These are phyloP conservation scores for Polydesmus complanatus DNA, from an alignment of 2,888 invertebrate genomes.

Conservation along the genomic window DNA sequence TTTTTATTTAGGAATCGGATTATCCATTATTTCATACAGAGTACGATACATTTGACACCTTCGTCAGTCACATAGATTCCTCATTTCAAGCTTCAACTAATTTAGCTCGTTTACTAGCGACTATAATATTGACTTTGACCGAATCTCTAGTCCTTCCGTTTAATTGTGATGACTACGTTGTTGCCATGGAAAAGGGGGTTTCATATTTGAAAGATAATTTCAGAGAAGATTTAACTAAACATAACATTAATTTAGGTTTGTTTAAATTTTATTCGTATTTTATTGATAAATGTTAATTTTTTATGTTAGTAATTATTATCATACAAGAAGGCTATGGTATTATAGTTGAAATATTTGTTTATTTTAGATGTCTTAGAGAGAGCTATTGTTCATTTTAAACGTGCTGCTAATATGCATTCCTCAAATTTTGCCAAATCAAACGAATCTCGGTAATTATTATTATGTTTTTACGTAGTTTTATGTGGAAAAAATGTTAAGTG, in stretches of 20 bases:
- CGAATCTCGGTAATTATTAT: constrained; percentile 8
- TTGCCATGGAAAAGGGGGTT: constrained; percentile 15
- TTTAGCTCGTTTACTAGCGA: constrained; percentile 19
- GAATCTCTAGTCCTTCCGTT: constrained; percentile 18
- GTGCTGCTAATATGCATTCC: constrained; percentile 2
- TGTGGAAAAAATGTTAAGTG: too few relatives aligned
- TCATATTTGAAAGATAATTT: constrained; percentile 16
- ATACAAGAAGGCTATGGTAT: constrained; percentile 1
- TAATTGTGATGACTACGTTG: constrained; percentile 14
- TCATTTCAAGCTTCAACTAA: constrained; percentile 25
- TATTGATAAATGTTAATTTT: too few relatives aligned
- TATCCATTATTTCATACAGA: constrained; percentile 31
- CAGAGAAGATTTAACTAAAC: constrained; percentile 9
- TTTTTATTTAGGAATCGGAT: constrained; percentile 15
- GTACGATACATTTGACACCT: constrained; percentile 29
- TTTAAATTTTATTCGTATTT: not conserved
- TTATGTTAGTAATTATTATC: constrained; percentile 1
- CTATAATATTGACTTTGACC: constrained; percentile 18
- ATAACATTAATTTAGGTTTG: constrained; percentile 18
- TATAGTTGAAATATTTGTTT: not conserved
- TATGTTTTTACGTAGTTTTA: too few relatives aligned
- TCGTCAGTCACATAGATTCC: constrained; percentile 28
- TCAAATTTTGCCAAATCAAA: not conserved
- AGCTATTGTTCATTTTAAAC: constrained; percentile 8
- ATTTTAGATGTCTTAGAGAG: constrained; percentile 5